A percentile compares a stretch with the other conserved stretches of the same genome.
These are phyloP conservation scores for Dendropsophus ebraccatus DNA, from an alignment of 2,113 vertebrate species.

Conservation along the genomic window DNA sequence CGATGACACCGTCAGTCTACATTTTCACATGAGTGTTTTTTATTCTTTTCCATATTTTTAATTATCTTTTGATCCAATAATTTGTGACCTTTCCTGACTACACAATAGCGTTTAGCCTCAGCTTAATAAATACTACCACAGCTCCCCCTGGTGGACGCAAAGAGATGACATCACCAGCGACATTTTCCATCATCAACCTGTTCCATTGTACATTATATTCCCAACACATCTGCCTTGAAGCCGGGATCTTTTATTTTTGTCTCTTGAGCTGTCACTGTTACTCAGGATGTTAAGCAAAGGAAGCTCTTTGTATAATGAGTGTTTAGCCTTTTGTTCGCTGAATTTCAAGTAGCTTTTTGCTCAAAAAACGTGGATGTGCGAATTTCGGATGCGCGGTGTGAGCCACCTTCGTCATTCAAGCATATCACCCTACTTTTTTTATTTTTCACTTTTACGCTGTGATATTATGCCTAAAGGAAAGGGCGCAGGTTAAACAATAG, in stretches of 20 bases:
- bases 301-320: slow-evolving; percentile 44
- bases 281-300: slow-evolving; percentile 43
- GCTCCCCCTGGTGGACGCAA: slow-evolving; percentile 69
- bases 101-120: neutral
- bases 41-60: neutral
- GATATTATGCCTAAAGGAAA: neutral
- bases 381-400: neutral
- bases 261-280: slow-evolving; percentile 42
- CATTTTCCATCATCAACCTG: neutral
- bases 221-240: slow-evolving; percentile 36
- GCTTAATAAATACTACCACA: slow-evolving; percentile 55
- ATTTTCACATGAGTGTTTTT: neutral
- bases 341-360: slow-evolving; percentile 4
- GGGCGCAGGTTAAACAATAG: neutral
- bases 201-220: slow-evolving; percentile 30
- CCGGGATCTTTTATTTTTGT: slow-evolving; percentile 5
- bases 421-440: neutral
- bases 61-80: slow-evolving; percentile 39
- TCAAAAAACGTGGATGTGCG: neutral
- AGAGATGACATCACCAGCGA: slow-evolving; percentile 35
- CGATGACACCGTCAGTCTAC: neutral
- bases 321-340: slow-evolving; percentile 5
- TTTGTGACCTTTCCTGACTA: slow-evolving; percentile 21
- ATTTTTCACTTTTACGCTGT: neutral
- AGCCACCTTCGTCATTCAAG: neutral